A percentile compares a stretch with the other conserved stretches of the same genome.
These are phyloP conservation scores for Micronycteris hirsuta DNA, from an alignment of 2,113 vertebrate genomes.

Conservation along the genomic window DNA sequence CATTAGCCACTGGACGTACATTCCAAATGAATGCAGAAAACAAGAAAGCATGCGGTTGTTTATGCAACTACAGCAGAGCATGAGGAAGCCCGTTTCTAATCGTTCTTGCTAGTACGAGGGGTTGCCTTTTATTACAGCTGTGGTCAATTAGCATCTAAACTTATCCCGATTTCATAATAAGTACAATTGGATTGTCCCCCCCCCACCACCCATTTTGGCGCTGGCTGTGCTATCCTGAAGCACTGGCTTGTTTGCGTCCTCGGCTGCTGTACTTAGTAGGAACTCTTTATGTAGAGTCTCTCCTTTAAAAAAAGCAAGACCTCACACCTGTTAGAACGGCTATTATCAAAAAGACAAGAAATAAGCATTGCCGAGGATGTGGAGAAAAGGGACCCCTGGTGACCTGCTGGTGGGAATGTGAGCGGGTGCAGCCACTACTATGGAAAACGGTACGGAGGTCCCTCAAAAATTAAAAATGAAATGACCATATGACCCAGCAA, in stretches of 20 bases:
- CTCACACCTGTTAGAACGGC: background rate
- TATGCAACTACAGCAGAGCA: background rate
- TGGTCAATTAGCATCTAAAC: background rate
- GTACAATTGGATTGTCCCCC: background rate
- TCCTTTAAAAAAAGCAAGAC: background rate
- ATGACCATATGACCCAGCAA: background rate
- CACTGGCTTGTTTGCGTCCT: background rate
- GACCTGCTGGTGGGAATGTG: background rate
- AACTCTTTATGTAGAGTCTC: background rate
- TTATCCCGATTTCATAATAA: background rate
- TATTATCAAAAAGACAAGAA: background rate
- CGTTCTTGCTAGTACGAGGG: background rate
- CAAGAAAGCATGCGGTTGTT: background rate
- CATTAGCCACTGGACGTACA: background rate
- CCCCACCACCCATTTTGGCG: background rate
- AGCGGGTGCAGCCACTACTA: background rate
- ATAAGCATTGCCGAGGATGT: background rate
- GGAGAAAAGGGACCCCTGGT: background rate
- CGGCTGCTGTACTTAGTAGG: background rate
- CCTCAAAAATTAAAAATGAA: background rate
- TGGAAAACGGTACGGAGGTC: background rate
- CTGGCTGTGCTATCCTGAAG: background rate
- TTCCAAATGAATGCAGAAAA: background rate
- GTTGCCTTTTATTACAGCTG: background rate
- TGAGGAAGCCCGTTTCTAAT: background rate